Evolutionary conservation across 2,797 vertebrate genomes (phyloP), one percentile per base, ranked within the genome.

Genomic region (Potorous gilbertii): DNA sequence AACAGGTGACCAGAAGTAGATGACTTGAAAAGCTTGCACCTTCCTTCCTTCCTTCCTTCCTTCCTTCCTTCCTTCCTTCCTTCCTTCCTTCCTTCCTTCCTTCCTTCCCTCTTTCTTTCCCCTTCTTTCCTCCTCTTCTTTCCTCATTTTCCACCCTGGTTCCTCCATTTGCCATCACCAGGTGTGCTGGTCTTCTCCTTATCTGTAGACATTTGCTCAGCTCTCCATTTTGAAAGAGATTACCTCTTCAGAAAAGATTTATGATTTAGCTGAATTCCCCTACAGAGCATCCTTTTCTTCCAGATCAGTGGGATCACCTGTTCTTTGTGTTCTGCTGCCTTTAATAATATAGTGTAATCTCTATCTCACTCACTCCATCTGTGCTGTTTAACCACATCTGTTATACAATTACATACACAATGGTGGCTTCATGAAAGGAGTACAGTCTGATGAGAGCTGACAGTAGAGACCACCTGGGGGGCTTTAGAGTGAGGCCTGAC

Each of bases 271-370:
- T 96, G 91, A 90, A 27, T 92, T 96, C 31, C 74, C 21, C 59
- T 40, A 90, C 3, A 95, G 95, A 91, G 95, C 90, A 46, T 96
- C 97, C 92, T 96, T 92, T 96, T 50, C 90, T 81, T 62, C 18
- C 55, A 62, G 95, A 97, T 98, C 97, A 97, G 96, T 96, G 94
- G 95, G 91, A 95, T 66, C 55, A 29, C 91, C 62, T 96, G 94
- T 62, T 97, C 94, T 97, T 94, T 96, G 91, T 97, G 54, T 97
- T 62, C 92, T 95, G 56, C 96, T 96, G 93, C 55, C 90, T 96
- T 96, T 95, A 96, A 92, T 81, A 95, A 50, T 94, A 9, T 93
- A 24, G 97, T 98, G 97, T 54, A 95, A 97, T 97, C 93, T 54
- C 11, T 94, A 74, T 96, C 91, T 98, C 56, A 97, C 90, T 94